Base-by-base conservation (phyloP, 2,113 vertebrate species). In the Ifrita kowaldi region DNA sequence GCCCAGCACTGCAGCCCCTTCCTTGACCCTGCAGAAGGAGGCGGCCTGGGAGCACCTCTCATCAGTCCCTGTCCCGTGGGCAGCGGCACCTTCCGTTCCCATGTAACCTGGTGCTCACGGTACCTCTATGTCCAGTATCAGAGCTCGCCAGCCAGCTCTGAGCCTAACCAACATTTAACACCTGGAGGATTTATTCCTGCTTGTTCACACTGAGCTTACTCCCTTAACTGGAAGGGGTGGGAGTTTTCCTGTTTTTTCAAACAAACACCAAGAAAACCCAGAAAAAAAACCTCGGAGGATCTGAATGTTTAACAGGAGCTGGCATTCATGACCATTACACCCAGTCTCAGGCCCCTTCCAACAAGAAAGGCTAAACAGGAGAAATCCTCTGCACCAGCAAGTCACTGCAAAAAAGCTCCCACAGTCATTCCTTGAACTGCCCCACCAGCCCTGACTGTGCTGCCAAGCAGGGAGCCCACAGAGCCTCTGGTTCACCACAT, bases 401-500 rank as follows among this genome's bases (percentile, higher is more conserved):
- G n/a, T 63, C 22, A 21, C 26, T 57, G 44, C 63, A 80, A 85
- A 79, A 85, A 60, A 86, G 53, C 53, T 94, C 67, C 68, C 3
- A 2, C 70, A 80, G 35, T 30, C 53, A 59, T 55, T 89, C 39
- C 56, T 50, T 65, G 27, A 27, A 42, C 65, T 87, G 75, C 28
- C 47, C 37, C 42, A 90, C 18, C 10, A 74, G 83, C 35, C 93
- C 71, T 1, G 1, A n/a, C 68, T 69, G 70, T 42, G 47, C 63
- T 90, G 86, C 90, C 88, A 95, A 69, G 90, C 79, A 92, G 68
- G 86, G 92, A 92, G 80, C 78, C 76, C 75, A 84, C 63, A 76
- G 83, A 92, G 86, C 30, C 77, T 90, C 63, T 63, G 71, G 78
- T 55, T 97, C 73, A 93, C 94, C 93, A 96, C 95, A 95, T 95